Evolutionary conservation across 2,113 vertebrate genomes (phyloP).

Genomic region (Spheniscus mendiculus): DNA sequence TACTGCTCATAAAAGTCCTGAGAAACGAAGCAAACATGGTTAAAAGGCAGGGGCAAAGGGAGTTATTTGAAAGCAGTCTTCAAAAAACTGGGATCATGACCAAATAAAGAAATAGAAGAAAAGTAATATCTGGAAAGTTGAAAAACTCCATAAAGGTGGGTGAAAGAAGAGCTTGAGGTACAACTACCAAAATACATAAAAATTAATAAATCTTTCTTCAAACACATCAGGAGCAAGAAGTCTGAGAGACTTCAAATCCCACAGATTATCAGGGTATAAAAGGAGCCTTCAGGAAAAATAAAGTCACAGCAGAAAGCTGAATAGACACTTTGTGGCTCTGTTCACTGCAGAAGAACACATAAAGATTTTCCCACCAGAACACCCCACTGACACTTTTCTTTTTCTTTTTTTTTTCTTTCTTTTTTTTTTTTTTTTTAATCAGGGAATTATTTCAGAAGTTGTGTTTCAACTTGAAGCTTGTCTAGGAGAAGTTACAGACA

Average conservation of each 20-base stretch:
- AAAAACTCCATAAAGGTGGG: background rate
- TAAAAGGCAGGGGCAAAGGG: background rate
- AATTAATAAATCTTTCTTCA: slow-evolving; percentile 14
- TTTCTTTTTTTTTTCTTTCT: background rate
- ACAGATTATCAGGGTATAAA: background rate
- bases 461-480: background rate
- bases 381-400: background rate
- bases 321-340: background rate
- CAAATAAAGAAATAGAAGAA: background rate
- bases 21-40: background rate
- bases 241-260: background rate
- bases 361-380: background rate
- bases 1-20: background rate
- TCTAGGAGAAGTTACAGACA: background rate
- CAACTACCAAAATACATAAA: background rate
- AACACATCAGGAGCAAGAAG: background rate
- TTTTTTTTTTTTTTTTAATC: background rate
- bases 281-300: background rate
- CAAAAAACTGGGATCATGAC: background rate
- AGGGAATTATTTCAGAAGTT: background rate
- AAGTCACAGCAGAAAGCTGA: background rate
- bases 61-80: background rate
- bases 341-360: background rate
- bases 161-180: background rate
- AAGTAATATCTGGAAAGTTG: background rate